Evolutionary conservation across 2,888 invertebrate genomes (phyloP), one percentile per base, ranked within the genome.

Genomic region (Isotomurus palustris): DNA sequence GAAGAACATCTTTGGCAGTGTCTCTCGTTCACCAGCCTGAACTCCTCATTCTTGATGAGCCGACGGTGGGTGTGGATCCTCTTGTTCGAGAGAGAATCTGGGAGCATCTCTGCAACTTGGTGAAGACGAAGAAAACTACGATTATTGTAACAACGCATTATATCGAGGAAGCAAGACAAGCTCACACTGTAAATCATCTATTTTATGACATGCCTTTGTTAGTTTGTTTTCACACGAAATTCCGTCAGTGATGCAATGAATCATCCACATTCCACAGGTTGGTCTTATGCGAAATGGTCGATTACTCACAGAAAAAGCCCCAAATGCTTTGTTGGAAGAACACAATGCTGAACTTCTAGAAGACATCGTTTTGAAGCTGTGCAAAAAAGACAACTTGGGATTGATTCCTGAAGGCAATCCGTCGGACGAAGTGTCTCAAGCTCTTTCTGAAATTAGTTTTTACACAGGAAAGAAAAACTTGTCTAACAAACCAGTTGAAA

Each of bases 101-200:
- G 93, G 89, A 88, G 72, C 91, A 94, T 75, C 79, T 94, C 74
- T 87, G 92, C 58, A 84, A 89, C 73, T 89, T 93, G 73, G 89
- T 91, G 70, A 87, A 88, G 78, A 86, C 87, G 64, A 88, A 89
- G 43, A 86, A 89, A 76, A 92, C 90, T 77, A 93, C 93, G 22
- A 92, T 94, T 70, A 91, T 94, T 58, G 90, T 94, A 56, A 94
- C 94, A 69, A 88, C 93, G 74, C 89, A 94, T 83, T 94, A 94
- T 73, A 92, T 94, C 62, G 94, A 94, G 75, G 94, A 94, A 78
- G 93, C 94, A 22, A 77, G 90, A 68, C 90, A 90, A 78, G 91
- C 91, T 62, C 89, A 91, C 74, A 83, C 87, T 74, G 91, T 91
- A 76, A 83, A 48, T 32, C 32, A 10, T 10, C 8, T 14, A 14